Base-by-base conservation (phyloP, 53 echinoderm and acorn worm genomes). In the Patiria pectinifera region DNA sequence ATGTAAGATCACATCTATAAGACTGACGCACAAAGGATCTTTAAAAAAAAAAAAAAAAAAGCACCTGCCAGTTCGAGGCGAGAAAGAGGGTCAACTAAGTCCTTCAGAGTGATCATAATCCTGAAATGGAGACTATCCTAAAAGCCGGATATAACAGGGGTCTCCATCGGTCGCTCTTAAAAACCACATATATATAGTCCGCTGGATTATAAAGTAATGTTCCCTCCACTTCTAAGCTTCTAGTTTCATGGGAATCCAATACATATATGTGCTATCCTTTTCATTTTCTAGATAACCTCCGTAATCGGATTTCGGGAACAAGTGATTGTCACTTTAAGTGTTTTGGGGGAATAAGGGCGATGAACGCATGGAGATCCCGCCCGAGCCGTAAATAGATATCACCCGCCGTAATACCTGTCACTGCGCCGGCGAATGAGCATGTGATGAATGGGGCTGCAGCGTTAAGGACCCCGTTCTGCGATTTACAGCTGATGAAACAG, bases 291-390 rank as follows among this genome's bases (percentile, higher is more conserved):
- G 22, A 74, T 74, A 24, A 10, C 24, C 24, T 23, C 24, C 24
- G 70, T 74, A 24, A 74, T 74, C 74, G 24, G 74, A 74, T 24
- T 74, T 74, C 74, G 24, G 11, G 74, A 74, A n/a, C 22, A 74
- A 74, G n/a, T 74, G 74, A 74, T 74, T 74, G 74, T 74, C 22
- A 74, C 74, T 74, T 74, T 9, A 24, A 74, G 74, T 74, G 23
- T 74, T 74, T 74, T 18, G 3, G 6, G 19, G 15, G 24, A n/a
- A 24, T 74, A 69, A 69, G 74, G 74, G 74, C 74, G 74, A 74
- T 74, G 74, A 74, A 74, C 74, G 22, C 24, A 60, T 35, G 60
- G 60, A 8, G 12, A 60, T 60, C 60, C 12, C 12, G 60, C 12
- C 60, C 60, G 12, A 11, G 12, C 60, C 18, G 70, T 12, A 4